A percentile compares a stretch with the other conserved stretches of the same genome.
Conservation (phyloP, 1,140 invertebrate species). For the Lepidotrigona ventralis region DNA sequence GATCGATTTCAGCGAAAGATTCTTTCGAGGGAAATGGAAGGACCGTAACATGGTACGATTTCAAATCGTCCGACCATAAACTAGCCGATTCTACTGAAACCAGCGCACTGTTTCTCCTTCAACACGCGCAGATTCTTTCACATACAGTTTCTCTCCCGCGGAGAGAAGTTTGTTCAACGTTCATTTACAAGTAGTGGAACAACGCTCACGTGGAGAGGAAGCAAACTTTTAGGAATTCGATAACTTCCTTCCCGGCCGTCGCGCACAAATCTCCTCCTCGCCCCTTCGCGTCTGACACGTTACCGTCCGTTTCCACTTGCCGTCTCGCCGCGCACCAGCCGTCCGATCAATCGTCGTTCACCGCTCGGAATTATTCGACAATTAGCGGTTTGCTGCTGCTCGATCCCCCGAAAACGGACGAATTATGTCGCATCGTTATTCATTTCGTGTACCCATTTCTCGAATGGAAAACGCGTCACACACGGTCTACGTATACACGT, state of each 20-base stretch:
- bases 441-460: not conserved
- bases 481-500: not conserved
- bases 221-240: not conserved
- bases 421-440: not conserved
- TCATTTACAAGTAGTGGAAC: not conserved
- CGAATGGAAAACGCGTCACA: conserved; percentile 33
- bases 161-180: not conserved
- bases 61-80: not conserved
- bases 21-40: not conserved
- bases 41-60: not conserved
- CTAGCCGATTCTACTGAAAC: not conserved
- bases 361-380: not conserved
- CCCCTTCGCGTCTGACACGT: not conserved
- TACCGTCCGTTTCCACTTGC: not conserved
- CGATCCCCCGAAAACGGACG: not conserved
- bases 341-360: not conserved
- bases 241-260: not conserved
- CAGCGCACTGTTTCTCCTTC: not conserved
- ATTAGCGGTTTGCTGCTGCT: not conserved
- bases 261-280: no score
- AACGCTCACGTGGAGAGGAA: not conserved
- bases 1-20: not conserved
- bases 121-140: not conserved
- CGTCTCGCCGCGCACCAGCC: not conserved
- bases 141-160: not conserved